phyloP scores from a whole-genome alignment of 2,113 vertebrate genomes.

The Athene cunicularia region DNA sequence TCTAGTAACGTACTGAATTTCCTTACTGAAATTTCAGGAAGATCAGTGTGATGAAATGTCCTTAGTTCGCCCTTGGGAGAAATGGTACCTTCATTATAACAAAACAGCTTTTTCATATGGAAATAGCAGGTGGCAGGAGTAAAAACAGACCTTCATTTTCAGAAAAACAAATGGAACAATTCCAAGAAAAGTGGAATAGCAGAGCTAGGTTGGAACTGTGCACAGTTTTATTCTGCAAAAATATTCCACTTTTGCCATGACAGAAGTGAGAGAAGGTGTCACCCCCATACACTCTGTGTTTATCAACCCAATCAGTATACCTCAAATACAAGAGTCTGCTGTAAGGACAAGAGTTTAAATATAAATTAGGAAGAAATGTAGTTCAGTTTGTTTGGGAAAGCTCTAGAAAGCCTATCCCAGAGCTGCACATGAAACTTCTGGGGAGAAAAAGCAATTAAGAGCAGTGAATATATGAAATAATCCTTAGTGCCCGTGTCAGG shows the following conservation, averaged over 20 bases:
- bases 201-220: background rate
- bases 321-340: background rate
- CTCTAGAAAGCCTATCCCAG: background rate
- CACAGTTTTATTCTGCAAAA: background rate
- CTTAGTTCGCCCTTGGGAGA: slow-evolving; percentile 44
- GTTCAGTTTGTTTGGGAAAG: background rate
- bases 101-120: slow-evolving; percentile 37
- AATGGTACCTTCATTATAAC: background rate
- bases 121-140: slow-evolving; percentile 58
- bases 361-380: background rate
- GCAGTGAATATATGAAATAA: background rate
- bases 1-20: background rate
- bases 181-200: slow-evolving; percentile 41
- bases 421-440: background rate
- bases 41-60: slow-evolving; percentile 9
- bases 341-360: background rate
- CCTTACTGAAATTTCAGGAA: background rate
- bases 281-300: background rate
- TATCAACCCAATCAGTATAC: background rate
- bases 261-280: background rate
- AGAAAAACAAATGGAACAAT: slow-evolving; percentile 46
- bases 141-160: slow-evolving; percentile 45
- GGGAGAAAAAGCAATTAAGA: slow-evolving; percentile 15
- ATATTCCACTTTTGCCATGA: background rate
- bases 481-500: background rate